Evolutionary conservation across 1,140 invertebrate genomes (phyloP), one percentile per base, ranked within the genome.

Genomic region (Cydia pomonella): DNA sequence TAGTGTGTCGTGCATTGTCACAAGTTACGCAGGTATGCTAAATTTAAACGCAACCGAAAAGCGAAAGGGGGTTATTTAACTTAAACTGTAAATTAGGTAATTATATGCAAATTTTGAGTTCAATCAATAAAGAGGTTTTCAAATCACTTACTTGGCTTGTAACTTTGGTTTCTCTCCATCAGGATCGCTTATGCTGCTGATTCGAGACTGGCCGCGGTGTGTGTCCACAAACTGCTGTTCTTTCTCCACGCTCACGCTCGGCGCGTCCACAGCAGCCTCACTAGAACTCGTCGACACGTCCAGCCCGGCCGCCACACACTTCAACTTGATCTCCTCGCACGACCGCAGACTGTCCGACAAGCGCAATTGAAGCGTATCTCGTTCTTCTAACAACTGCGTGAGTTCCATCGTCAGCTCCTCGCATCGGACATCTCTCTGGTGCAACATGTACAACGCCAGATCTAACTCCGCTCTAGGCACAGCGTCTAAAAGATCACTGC

Each of bases 321-420:
- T 93, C 9, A 78, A 82, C 72, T 92, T 93, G 41, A 94, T 87
- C 13, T 95, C 94, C 81, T 97, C 96, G 82, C 96, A 95, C 33
- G 96, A 94, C 50, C 96, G 93, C 33, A 97, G 93, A 1, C 96
- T 95, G 85, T 97, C 97, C 0, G 97, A 97, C 1, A 98, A 86
- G 76, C 96, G 95, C 21, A 98, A 86, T 81, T 98, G 97, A 50
- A 98, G 88, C 0, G 96, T 97, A 86, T 98, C 97, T 73, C 97
- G 94, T 87, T 98, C 97, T 87, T 97, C 97, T 25, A 98, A 89
- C 21, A 98, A 88, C 87, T 96, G 95, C 83, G 96, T 97, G 38
- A 98, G 91, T 89, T 98, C 97, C 77, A 96, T 94, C 0, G 97
- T 98, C 62, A 98, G 93, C 90, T 98, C 97, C 84, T 98, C 97